Evolutionary conservation across 1,140 invertebrate species (phyloP).

Genomic region (Eurosta solidaginis): DNA sequence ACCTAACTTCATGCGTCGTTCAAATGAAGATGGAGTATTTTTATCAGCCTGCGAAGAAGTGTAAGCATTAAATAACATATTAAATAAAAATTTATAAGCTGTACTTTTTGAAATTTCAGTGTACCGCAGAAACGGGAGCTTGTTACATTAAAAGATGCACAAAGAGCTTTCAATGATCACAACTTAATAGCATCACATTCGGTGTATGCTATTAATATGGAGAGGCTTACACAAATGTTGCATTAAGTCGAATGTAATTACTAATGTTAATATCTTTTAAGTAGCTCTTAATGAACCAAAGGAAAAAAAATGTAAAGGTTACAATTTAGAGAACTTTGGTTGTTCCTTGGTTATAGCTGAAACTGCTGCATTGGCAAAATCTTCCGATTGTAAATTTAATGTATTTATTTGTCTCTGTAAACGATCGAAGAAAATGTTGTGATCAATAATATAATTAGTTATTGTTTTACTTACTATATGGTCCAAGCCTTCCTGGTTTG

Average conservation of each 20-base stretch:
- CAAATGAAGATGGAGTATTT: constrained; percentile 59
- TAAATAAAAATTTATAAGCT: neutral
- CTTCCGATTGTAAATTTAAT: constrained; percentile 87
- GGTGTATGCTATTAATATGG: constrained; percentile 67
- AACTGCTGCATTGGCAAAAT: constrained; percentile 80
- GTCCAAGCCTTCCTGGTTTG: constrained; percentile 81
- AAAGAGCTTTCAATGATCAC: constrained; percentile 63
- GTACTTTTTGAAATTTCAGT: constrained; percentile 53
- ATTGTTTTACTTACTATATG: constrained; percentile 75
- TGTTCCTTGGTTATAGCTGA: constrained; percentile 74
- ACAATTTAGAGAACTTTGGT: constrained; percentile 74
- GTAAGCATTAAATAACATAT: constrained; percentile 38
- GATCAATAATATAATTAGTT: neutral
- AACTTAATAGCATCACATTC: constrained; percentile 66
- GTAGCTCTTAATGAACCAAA: too few species aligned
- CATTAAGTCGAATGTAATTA: constrained; percentile 49
- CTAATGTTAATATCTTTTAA: neutral
- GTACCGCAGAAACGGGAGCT: constrained; percentile 47
- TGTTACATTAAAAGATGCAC: constrained; percentile 64
- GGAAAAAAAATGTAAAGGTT: constrained; percentile 36
- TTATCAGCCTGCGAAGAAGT: constrained; percentile 56
- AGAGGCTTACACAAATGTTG: constrained; percentile 64
- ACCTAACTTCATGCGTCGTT: constrained; percentile 61
- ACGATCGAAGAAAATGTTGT: constrained; percentile 36
- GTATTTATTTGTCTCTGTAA: constrained; percentile 80